Base-by-base conservation (phyloP, 2,797 vertebrate genomes). In the Heteromormyrus szaboi region DNA sequence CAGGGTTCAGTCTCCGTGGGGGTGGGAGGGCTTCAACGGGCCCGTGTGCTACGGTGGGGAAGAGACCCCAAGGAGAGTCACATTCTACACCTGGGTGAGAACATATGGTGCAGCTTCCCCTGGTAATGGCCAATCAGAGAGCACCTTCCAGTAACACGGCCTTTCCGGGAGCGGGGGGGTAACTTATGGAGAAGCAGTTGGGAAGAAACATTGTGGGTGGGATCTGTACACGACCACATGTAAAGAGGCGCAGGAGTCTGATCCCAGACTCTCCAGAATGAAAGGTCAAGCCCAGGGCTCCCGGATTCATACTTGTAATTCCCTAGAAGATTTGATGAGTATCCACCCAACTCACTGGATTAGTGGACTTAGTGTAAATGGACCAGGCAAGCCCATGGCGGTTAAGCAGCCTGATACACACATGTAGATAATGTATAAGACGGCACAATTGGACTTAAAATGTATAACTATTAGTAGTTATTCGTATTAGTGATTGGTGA, bases 51-150 rank as follows among this genome's bases (percentile, higher is more conserved):
- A 19, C 29, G n/a, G 51, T 14, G 29, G 3, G 9, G 14, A 85
- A 17, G 25, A 86, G 14, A 85, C n/a, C n/a, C 93, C 92, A 94
- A 95, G 91, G 94, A 93, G 91, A 91, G 93, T 93, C 92, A 94
- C 92, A 95, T 95, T 95, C 94, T 94, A 91, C 94, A 95, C 93
- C 93, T 94, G 93, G 93, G 93, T 93, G 94, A 91, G 92, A 93
- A 93, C 94, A 91, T 94, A 94, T 94, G 93, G 22, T 94, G 93
- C 91, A 83, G 91, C 91, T 92, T 93, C 93, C 93, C 94, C 94
- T 93, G 92, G 54, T 59, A 17, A 87, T 2, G 2, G n/a, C 37
- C 53, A 41, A 44, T 87, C 85, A 44, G 33, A n/a, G 19, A 46
- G 85, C 6, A 1, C 54, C 37, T 37, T 59, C 33, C 85, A 25